These are phyloP conservation scores for Blastobasis lacticolella DNA, from an alignment of 2,888 invertebrate species.

Conservation along the genomic window DNA sequence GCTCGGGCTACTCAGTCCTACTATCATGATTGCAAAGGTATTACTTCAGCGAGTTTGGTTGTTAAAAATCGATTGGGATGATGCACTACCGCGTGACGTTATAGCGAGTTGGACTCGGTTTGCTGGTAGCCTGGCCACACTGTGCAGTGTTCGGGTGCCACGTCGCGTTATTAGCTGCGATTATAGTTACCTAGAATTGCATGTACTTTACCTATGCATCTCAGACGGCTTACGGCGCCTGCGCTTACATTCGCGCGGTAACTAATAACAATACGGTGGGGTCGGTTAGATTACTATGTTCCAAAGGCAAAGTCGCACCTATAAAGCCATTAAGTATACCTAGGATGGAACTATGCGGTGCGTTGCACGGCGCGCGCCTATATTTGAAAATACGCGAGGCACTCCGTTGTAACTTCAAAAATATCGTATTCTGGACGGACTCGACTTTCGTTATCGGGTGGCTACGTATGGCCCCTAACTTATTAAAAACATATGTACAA, in stretches of 20 bases:
- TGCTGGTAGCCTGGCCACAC: not conserved
- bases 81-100: not conserved
- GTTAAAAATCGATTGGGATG: slow-evolving; percentile 10
- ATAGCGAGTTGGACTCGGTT: not conserved
- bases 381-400: slow-evolving; percentile 5
- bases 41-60: slow-evolving; percentile 12
- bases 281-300: slow-evolving; percentile 8
- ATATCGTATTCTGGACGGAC: slow-evolving; percentile 8
- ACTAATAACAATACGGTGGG: not conserved
- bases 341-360: slow-evolving; percentile 17
- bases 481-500: slow-evolving; percentile 10
- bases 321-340: slow-evolving; percentile 14
- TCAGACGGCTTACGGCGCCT: slow-evolving; percentile 13
- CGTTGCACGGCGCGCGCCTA: slow-evolving; percentile 13
- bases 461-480: slow-evolving; percentile 4
- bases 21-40: slow-evolving; percentile 9
- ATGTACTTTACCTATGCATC: slow-evolving; percentile 17
- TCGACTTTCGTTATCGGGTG: slow-evolving; percentile 11
- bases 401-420: slow-evolving; percentile 1
- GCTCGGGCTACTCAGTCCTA: slow-evolving; percentile 9
- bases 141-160: slow-evolving; percentile 4
- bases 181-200: slow-evolving; percentile 8
- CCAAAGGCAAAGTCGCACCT: slow-evolving; percentile 18
- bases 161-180: slow-evolving; percentile 7
- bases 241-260: slow-evolving; percentile 14